A percentile compares a stretch with the other conserved stretches of the same genome.
phyloP scores from a whole-genome alignment of 2,888 invertebrate genomes.

The Tridacna crocea region DNA sequence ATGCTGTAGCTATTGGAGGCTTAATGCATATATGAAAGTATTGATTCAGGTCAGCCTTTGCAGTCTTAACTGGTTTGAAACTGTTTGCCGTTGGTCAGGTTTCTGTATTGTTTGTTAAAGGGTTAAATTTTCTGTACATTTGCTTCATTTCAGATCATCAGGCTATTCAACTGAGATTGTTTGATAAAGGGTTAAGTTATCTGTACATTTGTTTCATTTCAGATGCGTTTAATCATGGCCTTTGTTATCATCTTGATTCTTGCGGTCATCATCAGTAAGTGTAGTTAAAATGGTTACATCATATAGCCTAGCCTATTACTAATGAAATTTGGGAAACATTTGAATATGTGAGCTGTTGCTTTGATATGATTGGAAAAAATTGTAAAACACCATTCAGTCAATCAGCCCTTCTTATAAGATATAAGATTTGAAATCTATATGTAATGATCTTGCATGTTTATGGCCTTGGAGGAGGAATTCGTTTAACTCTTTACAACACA shows the following conservation, averaged over 20 bases:
- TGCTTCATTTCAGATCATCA: conserved; percentile 76
- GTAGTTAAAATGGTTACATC: background rate
- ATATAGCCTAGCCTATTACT: background rate
- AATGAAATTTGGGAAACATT: background rate
- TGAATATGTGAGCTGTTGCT: background rate
- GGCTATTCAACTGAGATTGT: no score
- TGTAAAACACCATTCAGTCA: background rate
- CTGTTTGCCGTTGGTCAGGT: no score
- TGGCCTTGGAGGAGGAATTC: no score
- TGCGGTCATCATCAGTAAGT: conserved; percentile 81
- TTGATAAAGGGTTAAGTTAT: no score
- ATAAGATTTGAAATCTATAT: no score
- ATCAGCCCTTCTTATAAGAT: no score
- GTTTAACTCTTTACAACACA: no score
- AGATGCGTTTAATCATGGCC: conserved; percentile 80
- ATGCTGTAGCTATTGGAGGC: no score
- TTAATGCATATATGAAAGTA: background rate
- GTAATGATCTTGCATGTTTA: no score
- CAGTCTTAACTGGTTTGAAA: no score
- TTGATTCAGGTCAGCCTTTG: no score
- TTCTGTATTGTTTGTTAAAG: no score
- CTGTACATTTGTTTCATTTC: conserved; percentile 48
- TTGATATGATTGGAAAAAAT: background rate
- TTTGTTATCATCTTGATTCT: conserved; percentile 76
- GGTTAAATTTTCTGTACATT: background rate